Base-by-base conservation (phyloP, 2,888 invertebrate species). In the Tetragnatha montana region DNA sequence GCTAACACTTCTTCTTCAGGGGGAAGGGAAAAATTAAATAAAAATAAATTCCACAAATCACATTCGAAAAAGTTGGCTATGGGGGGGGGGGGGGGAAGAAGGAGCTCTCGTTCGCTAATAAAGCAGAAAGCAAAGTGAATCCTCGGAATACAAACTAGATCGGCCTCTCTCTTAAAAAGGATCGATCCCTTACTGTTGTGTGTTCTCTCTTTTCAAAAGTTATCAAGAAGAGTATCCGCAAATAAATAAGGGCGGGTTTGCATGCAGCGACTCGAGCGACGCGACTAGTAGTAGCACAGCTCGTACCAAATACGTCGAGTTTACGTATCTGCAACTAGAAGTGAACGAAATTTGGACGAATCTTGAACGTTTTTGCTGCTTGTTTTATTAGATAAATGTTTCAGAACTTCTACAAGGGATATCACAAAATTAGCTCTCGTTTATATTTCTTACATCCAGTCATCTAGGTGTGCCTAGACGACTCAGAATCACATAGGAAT, bases 121-220 rank as follows among this genome's bases (percentile, higher is more conserved):
- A 86, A 86, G 80, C 86, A 60, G 79, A 73, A 17, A 19, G 74
- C 83, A 84, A 84, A 84, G 83, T 69, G 80, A 86, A 86, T 86
- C 86, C 51, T n/a, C 80, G 74, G 86, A 86, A 86, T 86, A 86
- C 86, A 86, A 86, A 86, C 86, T 86, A 86, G 84, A 76, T 84
- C 76, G 79, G 80, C 80, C 47, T 51, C 51, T 60, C 80, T 80
- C 86, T 80, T 86, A 86, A 86, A 80, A 86, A 79, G 80, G 73
- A 86, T 80, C 80, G 80, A 80, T 80, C 80, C 80, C n/a, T 68
- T 80, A 35, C n/a, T n/a, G n/a, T n/a, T n/a, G n/a, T 35, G 35
- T 35, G 35, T 35, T 1, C 4, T 35, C 35, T 35, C 86, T 73
- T 86, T 86, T 80, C 86, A 73, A 86, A 86, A 86, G 86, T 86